Conservation (phyloP, 2,113 vertebrate species). For the Butastur rufipennis region DNA sequence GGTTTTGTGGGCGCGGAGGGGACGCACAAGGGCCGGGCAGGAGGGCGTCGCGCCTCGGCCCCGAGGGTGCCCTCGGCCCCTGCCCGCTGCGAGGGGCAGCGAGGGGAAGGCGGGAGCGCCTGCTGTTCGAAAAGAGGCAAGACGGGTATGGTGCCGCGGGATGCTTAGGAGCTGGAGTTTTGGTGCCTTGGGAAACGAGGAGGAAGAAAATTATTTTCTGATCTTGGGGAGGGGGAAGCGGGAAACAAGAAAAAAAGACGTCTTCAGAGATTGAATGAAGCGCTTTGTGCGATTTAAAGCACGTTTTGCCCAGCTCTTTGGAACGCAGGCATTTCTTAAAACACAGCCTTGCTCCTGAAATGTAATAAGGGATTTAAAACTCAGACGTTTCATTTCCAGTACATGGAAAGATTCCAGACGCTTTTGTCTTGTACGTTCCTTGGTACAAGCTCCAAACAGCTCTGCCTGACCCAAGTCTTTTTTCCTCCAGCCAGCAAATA, state of each 20-base stretch:
- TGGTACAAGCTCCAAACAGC: background rate
- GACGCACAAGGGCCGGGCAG: rapidly evolving
- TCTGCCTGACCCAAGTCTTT: background rate
- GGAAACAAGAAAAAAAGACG: background rate
- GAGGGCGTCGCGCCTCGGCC: background rate
- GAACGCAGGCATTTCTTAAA: background rate
- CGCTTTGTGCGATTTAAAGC: background rate
- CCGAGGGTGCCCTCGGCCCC: background rate
- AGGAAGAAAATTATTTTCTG: background rate
- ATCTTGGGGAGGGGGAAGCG: background rate
- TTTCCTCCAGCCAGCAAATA: background rate
- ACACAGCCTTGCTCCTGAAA: background rate
- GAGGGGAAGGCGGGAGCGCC: background rate
- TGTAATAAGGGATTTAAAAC: background rate
- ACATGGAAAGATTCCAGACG: background rate
- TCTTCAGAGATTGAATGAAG: background rate
- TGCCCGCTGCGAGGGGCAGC: background rate
- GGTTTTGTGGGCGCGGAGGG: background rate
- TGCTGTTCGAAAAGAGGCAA: rapidly evolving
- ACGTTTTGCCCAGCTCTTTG: background rate
- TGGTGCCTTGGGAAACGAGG: background rate
- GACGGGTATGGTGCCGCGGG: background rate
- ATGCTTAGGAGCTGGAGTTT: rapidly evolving
- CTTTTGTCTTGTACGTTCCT: background rate
- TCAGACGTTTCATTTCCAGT: background rate